Conservation (phyloP, 2,797 vertebrate species). For the Cyclopterus lumpus region DNA sequence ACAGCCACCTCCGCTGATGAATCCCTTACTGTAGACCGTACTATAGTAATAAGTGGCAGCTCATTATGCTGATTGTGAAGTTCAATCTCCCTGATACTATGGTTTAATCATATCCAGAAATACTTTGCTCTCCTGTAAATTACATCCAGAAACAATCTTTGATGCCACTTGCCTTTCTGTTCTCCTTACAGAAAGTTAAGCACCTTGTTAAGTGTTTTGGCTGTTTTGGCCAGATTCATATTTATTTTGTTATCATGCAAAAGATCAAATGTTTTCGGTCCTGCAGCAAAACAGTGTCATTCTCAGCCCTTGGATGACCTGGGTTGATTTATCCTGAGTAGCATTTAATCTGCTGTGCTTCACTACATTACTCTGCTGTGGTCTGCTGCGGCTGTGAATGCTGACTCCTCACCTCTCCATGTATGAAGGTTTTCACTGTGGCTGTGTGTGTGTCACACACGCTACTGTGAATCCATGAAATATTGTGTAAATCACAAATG, state of each 20-base stretch:
- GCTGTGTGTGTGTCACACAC: slow-evolving; percentile 5
- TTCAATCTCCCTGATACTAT: background rate
- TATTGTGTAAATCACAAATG: slow-evolving; percentile 10
- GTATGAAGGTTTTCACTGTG: slow-evolving; percentile 26
- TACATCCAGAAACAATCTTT: background rate
- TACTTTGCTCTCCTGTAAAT: slow-evolving; percentile 21
- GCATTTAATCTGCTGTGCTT: slow-evolving; percentile 73
- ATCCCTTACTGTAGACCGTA: slow-evolving; percentile 25
- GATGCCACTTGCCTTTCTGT: background rate
- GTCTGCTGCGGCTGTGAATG: slow-evolving; percentile 47
- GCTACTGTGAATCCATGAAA: background rate
- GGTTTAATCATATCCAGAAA: slow-evolving; percentile 27
- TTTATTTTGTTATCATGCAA: background rate
- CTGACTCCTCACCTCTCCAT: slow-evolving; percentile 60
- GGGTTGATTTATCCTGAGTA: slow-evolving; percentile 71
- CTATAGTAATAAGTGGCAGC: slow-evolving; percentile 28
- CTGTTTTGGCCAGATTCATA: background rate
- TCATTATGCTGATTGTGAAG: slow-evolving; percentile 39
- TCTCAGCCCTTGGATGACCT: slow-evolving; percentile 65
- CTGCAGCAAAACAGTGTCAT: slow-evolving; percentile 58
- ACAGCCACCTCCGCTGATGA: slow-evolving; percentile 24
- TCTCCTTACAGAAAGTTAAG: background rate
- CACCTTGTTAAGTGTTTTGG: slow-evolving; percentile 1
- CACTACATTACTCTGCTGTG: slow-evolving; percentile 60
- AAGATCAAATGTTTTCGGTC: slow-evolving; percentile 6